These are phyloP conservation scores for Atrina japonica DNA, from an alignment of 2,888 invertebrate species.

Conservation along the genomic window DNA sequence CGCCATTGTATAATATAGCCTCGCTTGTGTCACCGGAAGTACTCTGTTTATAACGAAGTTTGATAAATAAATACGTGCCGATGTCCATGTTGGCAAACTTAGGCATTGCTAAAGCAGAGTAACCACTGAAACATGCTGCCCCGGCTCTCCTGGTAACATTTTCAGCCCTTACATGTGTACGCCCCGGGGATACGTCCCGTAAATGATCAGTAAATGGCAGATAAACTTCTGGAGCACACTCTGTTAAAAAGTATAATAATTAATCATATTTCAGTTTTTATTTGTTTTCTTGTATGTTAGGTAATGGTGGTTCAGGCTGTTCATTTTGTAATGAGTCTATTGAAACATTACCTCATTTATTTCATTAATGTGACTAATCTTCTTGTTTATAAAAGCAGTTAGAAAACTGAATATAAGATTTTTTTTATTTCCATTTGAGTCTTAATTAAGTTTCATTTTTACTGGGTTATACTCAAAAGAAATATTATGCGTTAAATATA, in stretches of 20 bases:
- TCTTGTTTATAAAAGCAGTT: too few relatives aligned
- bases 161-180: slow-evolving; percentile 44
- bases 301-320: too few relatives aligned
- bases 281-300: too few relatives aligned
- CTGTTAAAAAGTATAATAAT: slow-evolving; percentile 33
- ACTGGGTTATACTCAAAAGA: too few relatives aligned
- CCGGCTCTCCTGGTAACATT: slow-evolving; percentile 63
- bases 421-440: too few relatives aligned
- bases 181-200: slow-evolving; percentile 53
- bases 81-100: slow-evolving; percentile 65
- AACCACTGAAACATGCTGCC: slow-evolving; percentile 65
- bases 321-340: too few relatives aligned
- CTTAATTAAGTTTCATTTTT: too few relatives aligned
- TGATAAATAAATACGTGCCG: slow-evolving; percentile 61
- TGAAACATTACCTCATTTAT: too few relatives aligned
- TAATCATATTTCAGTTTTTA: too few relatives aligned
- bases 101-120: slow-evolving; percentile 63
- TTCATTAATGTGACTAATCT: too few relatives aligned
- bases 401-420: too few relatives aligned
- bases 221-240: slow-evolving; percentile 62
- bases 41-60: slow-evolving; percentile 53
- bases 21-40: slow-evolving; percentile 37
- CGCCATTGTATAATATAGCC: slow-evolving; percentile 67
- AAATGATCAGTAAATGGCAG: slow-evolving; percentile 58
- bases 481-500: too few relatives aligned